A percentile compares a stretch with the other conserved stretches of the same genome.
Evolutionary conservation across 2,888 invertebrate genomes (phyloP).

Genomic region (Thymelicus lineola): DNA sequence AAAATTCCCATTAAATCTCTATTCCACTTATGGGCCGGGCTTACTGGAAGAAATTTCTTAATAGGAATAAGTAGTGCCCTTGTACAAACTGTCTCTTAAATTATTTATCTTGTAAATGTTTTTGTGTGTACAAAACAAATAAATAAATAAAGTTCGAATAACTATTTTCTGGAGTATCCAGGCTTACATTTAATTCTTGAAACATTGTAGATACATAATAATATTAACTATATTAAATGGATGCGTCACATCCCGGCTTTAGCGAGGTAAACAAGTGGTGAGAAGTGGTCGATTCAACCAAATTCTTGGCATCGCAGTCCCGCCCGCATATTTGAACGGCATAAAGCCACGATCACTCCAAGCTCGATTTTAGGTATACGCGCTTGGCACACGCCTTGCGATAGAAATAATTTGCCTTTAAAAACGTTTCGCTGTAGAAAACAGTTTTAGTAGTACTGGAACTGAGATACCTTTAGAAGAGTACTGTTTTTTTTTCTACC

Average conservation of each 20-base stretch:
- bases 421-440: not conserved
- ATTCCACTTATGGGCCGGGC: too few relatives aligned
- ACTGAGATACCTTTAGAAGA: too few relatives aligned
- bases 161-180: too few relatives aligned
- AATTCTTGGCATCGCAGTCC: constrained; percentile 74
- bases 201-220: not conserved
- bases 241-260: constrained; percentile 27
- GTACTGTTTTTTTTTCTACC: too few relatives aligned
- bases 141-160: too few relatives aligned
- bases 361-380: constrained; percentile 34
- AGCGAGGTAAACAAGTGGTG: constrained; percentile 76
- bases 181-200: not conserved
- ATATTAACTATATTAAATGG: constrained; percentile 5
- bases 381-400: constrained; percentile 13
- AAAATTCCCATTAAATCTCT: too few relatives aligned
- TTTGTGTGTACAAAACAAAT: too few relatives aligned
- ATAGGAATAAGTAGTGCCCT: too few relatives aligned
- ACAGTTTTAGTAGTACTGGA: too few relatives aligned
- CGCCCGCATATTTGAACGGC: constrained; percentile 66
- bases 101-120: too few relatives aligned
- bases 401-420: constrained; percentile 23
- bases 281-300: constrained; percentile 64
- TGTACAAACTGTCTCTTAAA: too few relatives aligned
- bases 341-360: constrained; percentile 48
- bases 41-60: too few relatives aligned